Conservation (phyloP, 2,113 vertebrate genomes). For the Solenodon paradoxus region DNA sequence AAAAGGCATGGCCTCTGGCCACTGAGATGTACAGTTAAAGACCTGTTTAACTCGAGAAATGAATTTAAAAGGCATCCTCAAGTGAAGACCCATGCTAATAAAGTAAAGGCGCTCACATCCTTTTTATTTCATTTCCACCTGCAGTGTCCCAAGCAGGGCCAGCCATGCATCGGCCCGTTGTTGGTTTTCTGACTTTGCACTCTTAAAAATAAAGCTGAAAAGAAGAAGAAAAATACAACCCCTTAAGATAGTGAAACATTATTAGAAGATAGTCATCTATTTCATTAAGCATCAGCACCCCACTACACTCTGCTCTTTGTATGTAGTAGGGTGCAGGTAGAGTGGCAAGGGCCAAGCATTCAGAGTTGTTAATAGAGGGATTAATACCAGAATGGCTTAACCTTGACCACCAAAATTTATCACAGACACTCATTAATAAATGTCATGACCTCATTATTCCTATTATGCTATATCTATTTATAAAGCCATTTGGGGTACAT, state of each 20-base stretch:
- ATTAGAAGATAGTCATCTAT: slow-evolving; percentile 30
- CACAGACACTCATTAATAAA: background rate
- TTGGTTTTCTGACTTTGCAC: slow-evolving; percentile 52
- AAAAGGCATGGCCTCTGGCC: slow-evolving; percentile 42
- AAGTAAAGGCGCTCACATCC: slow-evolving; percentile 27
- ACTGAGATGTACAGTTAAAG: slow-evolving; percentile 41
- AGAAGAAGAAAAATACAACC: slow-evolving; percentile 58
- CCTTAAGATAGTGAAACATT: slow-evolving; percentile 21
- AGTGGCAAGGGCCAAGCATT: background rate
- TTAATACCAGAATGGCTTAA: slow-evolving; percentile 18
- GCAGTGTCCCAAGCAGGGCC: slow-evolving; percentile 21
- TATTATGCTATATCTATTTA: slow-evolving; percentile 2
- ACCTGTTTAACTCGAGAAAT: slow-evolving; percentile 31
- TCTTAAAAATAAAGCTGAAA: slow-evolving; percentile 66
- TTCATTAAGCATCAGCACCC: slow-evolving; percentile 22
- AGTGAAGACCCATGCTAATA: slow-evolving; percentile 34
- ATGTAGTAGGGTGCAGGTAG: background rate
- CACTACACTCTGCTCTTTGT: background rate
- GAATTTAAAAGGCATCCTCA: slow-evolving; percentile 44
- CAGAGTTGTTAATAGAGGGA: background rate
- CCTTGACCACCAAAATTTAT: slow-evolving; percentile 10
- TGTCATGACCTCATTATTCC: slow-evolving; percentile 19
- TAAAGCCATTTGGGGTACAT: slow-evolving; percentile 36
- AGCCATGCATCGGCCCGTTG: background rate
- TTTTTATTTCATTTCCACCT: slow-evolving; percentile 47